Evolutionary conservation across 2,888 invertebrate species (phyloP).

Genomic region (Sinelater perroti): DNA sequence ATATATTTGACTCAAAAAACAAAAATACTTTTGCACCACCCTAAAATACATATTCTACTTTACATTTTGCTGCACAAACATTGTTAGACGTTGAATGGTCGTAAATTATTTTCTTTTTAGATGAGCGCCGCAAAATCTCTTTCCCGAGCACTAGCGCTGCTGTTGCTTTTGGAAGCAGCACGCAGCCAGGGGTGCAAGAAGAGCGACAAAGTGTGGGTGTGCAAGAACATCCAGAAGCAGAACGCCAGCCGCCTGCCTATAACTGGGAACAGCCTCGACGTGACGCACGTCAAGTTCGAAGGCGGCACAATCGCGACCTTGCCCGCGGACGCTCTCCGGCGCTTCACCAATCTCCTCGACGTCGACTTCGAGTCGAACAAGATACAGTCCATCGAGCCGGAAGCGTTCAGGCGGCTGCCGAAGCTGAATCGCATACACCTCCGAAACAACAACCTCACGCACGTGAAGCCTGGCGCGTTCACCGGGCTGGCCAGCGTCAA

Average conservation of each 20-base stretch:
- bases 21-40: too few relatives aligned
- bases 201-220: background rate
- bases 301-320: background rate
- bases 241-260: background rate
- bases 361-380: background rate
- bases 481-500: conserved; percentile 13
- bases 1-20: too few relatives aligned
- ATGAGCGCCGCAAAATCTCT: too few relatives aligned
- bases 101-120: too few relatives aligned
- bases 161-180: too few relatives aligned
- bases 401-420: background rate
- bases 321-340: background rate
- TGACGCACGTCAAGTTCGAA: background rate
- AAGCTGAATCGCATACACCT: background rate
- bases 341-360: background rate
- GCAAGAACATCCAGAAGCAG: background rate
- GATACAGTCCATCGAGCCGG: background rate
- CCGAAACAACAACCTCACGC: background rate
- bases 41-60: too few relatives aligned
- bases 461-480: conserved; percentile 29
- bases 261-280: background rate
- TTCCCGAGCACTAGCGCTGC: too few relatives aligned
- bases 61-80: too few relatives aligned
- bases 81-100: too few relatives aligned
- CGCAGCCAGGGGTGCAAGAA: background rate